Base-by-base conservation (phyloP, 1,140 invertebrate genomes). In the Drosophila tani region DNA sequence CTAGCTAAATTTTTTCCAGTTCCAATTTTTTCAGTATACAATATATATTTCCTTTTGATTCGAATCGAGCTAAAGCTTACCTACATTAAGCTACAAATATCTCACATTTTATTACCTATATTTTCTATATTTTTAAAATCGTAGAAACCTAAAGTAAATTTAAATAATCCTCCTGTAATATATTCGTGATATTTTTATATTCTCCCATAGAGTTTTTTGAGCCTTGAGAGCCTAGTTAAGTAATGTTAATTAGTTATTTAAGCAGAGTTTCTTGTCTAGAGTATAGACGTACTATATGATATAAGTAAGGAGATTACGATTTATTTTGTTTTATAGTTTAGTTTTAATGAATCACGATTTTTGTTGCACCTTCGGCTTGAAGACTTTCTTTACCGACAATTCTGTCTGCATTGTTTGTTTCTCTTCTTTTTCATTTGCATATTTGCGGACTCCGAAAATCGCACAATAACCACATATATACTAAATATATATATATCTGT, bases 1-100 rank as follows among this genome's bases (percentile, higher is more conserved):
- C 74, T 88, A 90, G 85, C 69, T 84, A 77, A 81, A 81, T 75
- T 81, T 76, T 87, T 69, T 69, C 56, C 62, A 57, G 46, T 68
- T 81, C 70, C 69, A 14, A 64, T 66, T 43, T 56, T 53, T 66
- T 49, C 55, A 21, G 21, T 69, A 63, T 62, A 67, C 24, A n/a
- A 27, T 47, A 75, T 78, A 27, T 49, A 75, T 67, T 45, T 75
- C 58, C 59, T 65, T 75, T 55, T 58, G 32, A 71, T 47, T 47
- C 55, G 41, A 80, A 69, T 19, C 55, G 53, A 83, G 82, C 69
- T 68, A 32, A 68, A 77, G 62, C 65, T 40, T 63, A 75, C 57
- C 15, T 38, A 55, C n/a, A 64, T 15, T 51, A 68, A 71, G 32
- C 49, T 55, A 47, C 41, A 40, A 58, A 57, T 53, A 40, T 41